Conservation (phyloP, 2,113 vertebrate species). For the Elgaria multicarinata region DNA sequence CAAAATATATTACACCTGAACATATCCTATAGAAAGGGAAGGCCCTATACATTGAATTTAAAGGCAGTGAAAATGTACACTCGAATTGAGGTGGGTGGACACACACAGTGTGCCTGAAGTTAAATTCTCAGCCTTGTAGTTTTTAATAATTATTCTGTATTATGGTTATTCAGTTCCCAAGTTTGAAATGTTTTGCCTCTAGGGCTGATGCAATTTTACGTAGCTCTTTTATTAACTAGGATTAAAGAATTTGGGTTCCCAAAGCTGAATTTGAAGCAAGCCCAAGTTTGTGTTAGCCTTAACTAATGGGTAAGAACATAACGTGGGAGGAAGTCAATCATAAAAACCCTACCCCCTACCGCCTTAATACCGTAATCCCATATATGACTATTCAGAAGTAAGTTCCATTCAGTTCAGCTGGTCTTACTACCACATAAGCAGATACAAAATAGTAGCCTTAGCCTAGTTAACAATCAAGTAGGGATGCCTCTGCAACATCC, state of each 20-base stretch:
- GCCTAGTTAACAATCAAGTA: not conserved
- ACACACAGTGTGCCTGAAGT: not conserved
- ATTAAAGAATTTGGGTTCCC: not conserved
- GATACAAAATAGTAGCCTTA: too few relatives aligned
- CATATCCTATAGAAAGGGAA: not conserved
- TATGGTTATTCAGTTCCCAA: slow-evolving; percentile 2
- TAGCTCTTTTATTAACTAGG: too few relatives aligned
- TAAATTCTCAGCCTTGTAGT: slow-evolving; percentile 23
- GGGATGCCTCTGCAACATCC: not conserved
- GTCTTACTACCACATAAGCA: too few relatives aligned
- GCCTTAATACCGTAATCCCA: too few relatives aligned
- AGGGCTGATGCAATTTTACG: too few relatives aligned
- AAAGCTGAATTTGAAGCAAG: not conserved
- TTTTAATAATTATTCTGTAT: slow-evolving; percentile 3
- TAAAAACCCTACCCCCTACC: not conserved
- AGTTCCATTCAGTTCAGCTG: too few relatives aligned
- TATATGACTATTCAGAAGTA: too few relatives aligned
- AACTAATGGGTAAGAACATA: not conserved
- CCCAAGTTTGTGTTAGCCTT: not conserved
- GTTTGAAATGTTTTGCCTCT: not conserved
- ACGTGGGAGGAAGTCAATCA: not conserved
- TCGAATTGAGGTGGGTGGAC: too few relatives aligned
- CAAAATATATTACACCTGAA: not conserved
- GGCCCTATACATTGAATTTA: not conserved
- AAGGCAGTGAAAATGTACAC: not conserved